phyloP scores from a whole-genome alignment of 2,113 vertebrate genomes.

The Oxyruncus cristatus region DNA sequence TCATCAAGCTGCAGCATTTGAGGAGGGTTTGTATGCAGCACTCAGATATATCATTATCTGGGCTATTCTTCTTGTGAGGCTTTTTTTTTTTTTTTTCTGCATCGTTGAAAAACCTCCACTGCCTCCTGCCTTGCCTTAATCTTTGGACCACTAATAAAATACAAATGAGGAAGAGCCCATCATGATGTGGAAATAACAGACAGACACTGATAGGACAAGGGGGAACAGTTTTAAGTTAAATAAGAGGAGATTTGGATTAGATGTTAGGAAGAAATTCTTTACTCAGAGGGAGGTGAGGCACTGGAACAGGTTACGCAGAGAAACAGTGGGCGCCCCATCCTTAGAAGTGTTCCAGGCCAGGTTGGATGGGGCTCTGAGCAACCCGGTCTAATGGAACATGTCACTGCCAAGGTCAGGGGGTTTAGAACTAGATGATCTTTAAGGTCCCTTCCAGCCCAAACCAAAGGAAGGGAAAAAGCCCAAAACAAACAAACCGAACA shows the following conservation, averaged over 20 bases:
- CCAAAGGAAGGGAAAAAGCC: neutral
- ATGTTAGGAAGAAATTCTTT: neutral
- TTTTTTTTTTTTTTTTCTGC: neutral
- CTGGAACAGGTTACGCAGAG: neutral
- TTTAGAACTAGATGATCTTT: accelerated
- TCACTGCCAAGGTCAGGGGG: neutral
- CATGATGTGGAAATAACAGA: neutral
- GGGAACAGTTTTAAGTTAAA: neutral
- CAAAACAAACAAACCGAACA: neutral
- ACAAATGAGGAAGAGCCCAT: neutral
- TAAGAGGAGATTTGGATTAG: neutral
- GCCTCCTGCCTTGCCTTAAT: neutral
- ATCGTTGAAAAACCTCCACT: neutral
- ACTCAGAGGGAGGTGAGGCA: neutral
- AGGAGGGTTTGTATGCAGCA: neutral
- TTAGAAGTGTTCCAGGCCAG: neutral
- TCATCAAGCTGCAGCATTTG: neutral
- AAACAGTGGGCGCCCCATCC: neutral
- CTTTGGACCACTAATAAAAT: neutral
- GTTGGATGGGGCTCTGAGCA: too few species aligned
- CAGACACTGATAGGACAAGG: neutral
- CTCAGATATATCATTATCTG: neutral
- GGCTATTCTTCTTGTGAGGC: neutral
- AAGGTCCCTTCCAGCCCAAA: neutral
- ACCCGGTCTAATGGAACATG: neutral